Conservation (phyloP, 2,797 vertebrate genomes). For the Sebastes wilsoni region DNA sequence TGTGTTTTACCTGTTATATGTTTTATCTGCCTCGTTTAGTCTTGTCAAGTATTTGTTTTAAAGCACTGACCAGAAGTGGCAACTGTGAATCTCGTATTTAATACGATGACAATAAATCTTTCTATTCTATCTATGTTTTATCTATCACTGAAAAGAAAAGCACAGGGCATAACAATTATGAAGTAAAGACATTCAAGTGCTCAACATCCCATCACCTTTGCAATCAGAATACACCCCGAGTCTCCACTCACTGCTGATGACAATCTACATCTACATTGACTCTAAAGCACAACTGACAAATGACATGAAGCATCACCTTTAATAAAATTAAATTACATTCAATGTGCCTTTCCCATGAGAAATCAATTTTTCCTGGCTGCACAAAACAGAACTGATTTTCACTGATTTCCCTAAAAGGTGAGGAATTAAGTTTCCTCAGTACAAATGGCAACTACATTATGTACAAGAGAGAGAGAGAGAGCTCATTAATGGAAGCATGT, state of each 20-base stretch:
- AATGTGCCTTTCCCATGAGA: conserved; percentile 69
- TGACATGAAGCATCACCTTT: conserved; percentile 75
- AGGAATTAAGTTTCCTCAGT: conserved; percentile 50
- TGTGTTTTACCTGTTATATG: too few species aligned
- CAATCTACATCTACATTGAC: not conserved
- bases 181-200: not conserved
- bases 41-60: too few species aligned
- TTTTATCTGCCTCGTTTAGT: too few species aligned
- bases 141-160: not conserved
- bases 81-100: too few species aligned
- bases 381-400: conserved; percentile 65
- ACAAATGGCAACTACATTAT: conserved; percentile 70
- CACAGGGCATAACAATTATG: not conserved
- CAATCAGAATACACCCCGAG: not conserved
- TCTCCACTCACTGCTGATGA: not conserved
- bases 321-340: conserved; percentile 81
- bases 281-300: conserved; percentile 51
- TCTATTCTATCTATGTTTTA: not conserved
- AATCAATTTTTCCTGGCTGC: conserved; percentile 55
- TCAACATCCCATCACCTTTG: not conserved
- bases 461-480: conserved; percentile 52
- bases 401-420: conserved; percentile 46
- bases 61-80: too few species aligned
- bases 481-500: conserved; percentile 67
- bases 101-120: too few species aligned